Evolutionary conservation across 2,797 vertebrate genomes (phyloP), one percentile per base, ranked within the genome.

Genomic region (Poecilia wingei): DNA sequence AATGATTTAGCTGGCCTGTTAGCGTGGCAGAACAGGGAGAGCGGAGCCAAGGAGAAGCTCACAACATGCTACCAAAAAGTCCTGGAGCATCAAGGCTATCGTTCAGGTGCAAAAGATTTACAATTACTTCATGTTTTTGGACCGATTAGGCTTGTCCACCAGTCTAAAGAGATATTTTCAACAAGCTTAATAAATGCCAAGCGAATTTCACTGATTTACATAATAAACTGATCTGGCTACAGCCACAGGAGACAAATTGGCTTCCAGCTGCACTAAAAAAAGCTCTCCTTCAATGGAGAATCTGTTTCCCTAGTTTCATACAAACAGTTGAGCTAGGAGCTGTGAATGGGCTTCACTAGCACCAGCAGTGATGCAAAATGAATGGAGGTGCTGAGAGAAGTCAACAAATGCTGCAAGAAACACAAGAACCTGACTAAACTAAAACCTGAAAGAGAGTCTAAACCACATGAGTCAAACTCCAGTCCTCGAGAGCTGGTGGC

Each of bases 191-290:
- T 79, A 49, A 79, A 55, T 47, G 84, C 84, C 87, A 86, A 80
- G 16, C 51, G 0, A 76, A 70, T 89, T 89, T 91, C 86, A 90
- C 72, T 77, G 79, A 93, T 90, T 92, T 91, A 93, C 93, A 85
- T 75, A 77, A 89, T 88, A 79, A 82, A 89, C 77, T 83, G 59
- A 88, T 79, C 22, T 55, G 51, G 72, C 68, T 51, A 76, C 45
- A 51, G 85, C 88, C 88, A 91, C 92, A 89, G 75, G 78, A 92
- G 88, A 71, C 73, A 83, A 86, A 91, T 66, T 79, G 74, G 76
- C 82, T 87, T 89, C 79, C 79, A 90, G 86, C 59, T 66, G 78
- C 7, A 81, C 39, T 76, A 74, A 77, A 59, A 90, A 83, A 90
- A 90, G 79, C 80, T 77, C 82, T 84, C 81, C 79, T 86, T 89